Conservation (phyloP, 2,113 vertebrate species). For the Pardalotus punctatus region DNA sequence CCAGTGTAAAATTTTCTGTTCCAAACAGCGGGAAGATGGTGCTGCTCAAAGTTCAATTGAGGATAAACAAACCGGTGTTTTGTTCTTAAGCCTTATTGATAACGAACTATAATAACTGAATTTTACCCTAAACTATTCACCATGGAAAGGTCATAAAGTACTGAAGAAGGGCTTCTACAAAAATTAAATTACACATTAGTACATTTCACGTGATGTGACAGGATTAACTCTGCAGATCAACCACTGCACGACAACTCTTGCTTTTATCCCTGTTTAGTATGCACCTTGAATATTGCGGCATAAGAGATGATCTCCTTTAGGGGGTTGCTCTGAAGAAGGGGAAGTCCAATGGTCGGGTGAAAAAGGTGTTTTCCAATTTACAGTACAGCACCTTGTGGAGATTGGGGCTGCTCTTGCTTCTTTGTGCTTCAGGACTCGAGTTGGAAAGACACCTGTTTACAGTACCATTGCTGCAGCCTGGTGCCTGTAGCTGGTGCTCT, state of each 20-base stretch:
- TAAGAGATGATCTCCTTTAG: background rate
- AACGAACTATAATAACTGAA: background rate
- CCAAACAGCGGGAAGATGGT: background rate
- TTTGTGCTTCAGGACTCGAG: background rate
- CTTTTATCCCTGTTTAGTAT: background rate
- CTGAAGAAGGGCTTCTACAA: background rate
- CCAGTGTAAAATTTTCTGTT: background rate
- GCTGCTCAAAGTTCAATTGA: background rate
- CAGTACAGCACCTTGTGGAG: background rate
- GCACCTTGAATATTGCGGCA: background rate
- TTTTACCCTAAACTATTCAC: background rate
- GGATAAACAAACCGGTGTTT: background rate
- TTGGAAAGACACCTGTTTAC: background rate
- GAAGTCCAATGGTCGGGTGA: background rate
- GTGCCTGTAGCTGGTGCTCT: background rate
- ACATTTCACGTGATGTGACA: rapidly evolving
- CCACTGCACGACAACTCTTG: background rate
- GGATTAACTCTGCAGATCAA: background rate
- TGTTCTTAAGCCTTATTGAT: background rate
- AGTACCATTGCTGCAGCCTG: background rate
- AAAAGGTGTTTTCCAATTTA: background rate
- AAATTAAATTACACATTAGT: background rate
- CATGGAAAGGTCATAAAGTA: background rate
- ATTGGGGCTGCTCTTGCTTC: background rate
- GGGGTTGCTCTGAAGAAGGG: background rate